These are phyloP conservation scores for Listrodromus nycthemerus DNA, from an alignment of 2,888 invertebrate species.

Conservation along the genomic window DNA sequence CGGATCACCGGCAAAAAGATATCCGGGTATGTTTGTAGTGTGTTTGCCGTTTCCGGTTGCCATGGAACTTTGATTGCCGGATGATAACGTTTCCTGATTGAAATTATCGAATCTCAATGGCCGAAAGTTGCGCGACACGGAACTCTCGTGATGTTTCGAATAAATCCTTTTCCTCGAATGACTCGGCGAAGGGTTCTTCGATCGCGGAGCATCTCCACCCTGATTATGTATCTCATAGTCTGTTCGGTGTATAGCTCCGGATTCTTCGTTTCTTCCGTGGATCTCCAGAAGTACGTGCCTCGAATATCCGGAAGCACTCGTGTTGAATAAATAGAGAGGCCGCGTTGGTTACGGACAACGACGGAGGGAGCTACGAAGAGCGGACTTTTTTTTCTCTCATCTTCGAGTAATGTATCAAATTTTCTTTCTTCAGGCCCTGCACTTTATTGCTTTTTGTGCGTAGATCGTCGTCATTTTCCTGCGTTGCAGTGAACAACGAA, in stretches of 20 bases:
- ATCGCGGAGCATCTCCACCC: constrained; percentile 18
- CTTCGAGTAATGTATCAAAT: constrained; percentile 72
- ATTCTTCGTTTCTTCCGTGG: constrained; percentile 72
- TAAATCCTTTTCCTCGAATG: constrained; percentile 59
- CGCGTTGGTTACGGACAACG: constrained; percentile 41
- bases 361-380: constrained; percentile 14
- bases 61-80: constrained; percentile 1
- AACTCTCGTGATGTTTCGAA: not conserved
- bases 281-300: constrained; percentile 76
- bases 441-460: not conserved
- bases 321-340: constrained; percentile 78
- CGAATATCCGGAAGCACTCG: constrained; percentile 82
- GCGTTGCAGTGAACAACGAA: not conserved
- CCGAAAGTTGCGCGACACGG: not conserved
- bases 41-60: constrained; percentile 16
- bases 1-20: constrained; percentile 1
- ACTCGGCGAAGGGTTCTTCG: constrained; percentile 54
- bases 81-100: not conserved
- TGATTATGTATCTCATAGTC: constrained; percentile 11
- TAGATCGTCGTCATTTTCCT: not conserved
- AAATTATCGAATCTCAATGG: not conserved
- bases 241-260: constrained; percentile 39
- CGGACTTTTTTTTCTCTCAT: constrained; percentile 49
- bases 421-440: constrained; percentile 30
- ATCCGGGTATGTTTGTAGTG: not conserved